Base-by-base conservation (phyloP, 2,888 invertebrate genomes). In the Leptogaster cylindrica region DNA sequence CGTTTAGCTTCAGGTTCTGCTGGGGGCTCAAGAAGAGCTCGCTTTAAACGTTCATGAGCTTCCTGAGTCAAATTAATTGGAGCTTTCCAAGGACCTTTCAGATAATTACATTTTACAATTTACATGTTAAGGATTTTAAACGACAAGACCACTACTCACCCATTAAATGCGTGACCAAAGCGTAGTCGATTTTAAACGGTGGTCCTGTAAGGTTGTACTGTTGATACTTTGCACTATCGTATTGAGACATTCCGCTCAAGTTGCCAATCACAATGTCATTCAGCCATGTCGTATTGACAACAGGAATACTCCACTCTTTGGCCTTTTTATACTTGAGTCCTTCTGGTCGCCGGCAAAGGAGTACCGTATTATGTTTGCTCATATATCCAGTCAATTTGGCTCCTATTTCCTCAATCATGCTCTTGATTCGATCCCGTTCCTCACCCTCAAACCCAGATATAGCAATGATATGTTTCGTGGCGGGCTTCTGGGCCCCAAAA, bases 281-380 rank as follows among this genome's bases (percentile, higher is more conserved):
- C 71, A 98, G 82, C 97, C 97, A 97, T 73, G 92, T 89, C 1
- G 93, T 90, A 77, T 95, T 97, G 0, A 98, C 96, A 1, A 94
- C 89, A 1, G 94, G 93, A 36, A 92, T 90, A 74, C 89, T 89
- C 94, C 95, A 96, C 77, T 97, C 95, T 52, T 92, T 86, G 0
- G 98, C 97, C 73, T 92, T 92, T 70, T 88, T 84, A 80, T 89
- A 94, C 81, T 98, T 98, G 71, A 85, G 85, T 18, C 96, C 96
- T 70, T 95, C 94, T 0, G 90, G 87, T 72, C 93, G 93, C 72
- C 89, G 87, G 77, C 90, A 89, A 70, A 92, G 84, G 65, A 92
- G 79, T 55, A 92, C 84, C 0, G 91, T 91, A 79, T 92, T 92
- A 77, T 92, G 90, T 70, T 88, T 87, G 0, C 89, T 89, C 77